Base-by-base conservation (phyloP, 2,888 invertebrate genomes). In the Brenthis hecate region DNA sequence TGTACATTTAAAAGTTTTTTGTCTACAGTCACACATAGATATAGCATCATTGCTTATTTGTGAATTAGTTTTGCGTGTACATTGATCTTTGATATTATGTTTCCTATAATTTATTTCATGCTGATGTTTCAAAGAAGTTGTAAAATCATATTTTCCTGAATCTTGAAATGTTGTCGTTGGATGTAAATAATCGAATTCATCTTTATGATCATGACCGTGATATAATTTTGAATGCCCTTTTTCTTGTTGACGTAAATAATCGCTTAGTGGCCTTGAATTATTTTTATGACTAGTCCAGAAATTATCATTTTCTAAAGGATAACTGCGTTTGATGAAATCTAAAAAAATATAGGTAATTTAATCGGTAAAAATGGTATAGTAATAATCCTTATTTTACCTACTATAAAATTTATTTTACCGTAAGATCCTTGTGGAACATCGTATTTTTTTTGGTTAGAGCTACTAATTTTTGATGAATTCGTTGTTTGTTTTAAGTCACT, bases 211-310 rank as follows among this genome's bases (percentile, higher is more conserved):
- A 58, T 82, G 77, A 8, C 82, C 83, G 62, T 88, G 86, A 65
- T 88, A 81, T 51, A 87, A 75, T 61, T 81, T 82, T 4, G 87
- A 85, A 72, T 86, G 85, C 1, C 85, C 86, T 69, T 80, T 84
- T 65, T 86, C 84, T 66, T 75, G 79, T 58, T 81, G 80, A 63
- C 79, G 76, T 54, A 76, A 75, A 56, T 80, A 73, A 23, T 76
- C 71, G 55, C 79, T 76, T 60, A 77, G 75, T 70, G 75, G 71
- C 66, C 71, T 75, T 54, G 84, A 79, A 67, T 73, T 69, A 72
- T 83, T 85, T 54, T 66, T 68, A 8, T 75, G 66, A 64, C 70
- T 76, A 61, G 77, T 78, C 74, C 81, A 80, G 62, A 74, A 73
- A 62, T 79, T 77, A 16, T 77, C 75, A 36, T 73, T 75, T 28